phyloP scores from a whole-genome alignment of 2,113 vertebrate genomes.

The Mionectes macconnelli region DNA sequence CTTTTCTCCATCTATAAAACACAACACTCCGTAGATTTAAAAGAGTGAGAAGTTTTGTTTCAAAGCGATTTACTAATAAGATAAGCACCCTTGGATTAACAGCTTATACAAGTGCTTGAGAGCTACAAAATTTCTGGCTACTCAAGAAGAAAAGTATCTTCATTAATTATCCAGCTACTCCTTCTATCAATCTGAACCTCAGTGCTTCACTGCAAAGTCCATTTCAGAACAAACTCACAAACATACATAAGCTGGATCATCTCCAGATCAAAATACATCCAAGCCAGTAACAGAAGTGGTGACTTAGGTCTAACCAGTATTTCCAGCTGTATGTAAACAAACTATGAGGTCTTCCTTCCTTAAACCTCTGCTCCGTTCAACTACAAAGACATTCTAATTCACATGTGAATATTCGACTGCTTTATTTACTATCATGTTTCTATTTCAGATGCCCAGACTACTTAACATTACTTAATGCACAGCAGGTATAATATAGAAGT shows the following conservation, averaged over 20 bases:
- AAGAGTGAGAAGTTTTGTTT: not conserved
- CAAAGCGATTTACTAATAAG: not conserved
- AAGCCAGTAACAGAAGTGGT: not conserved
- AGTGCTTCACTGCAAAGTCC: not conserved
- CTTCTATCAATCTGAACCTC: not conserved
- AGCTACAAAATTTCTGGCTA: not conserved
- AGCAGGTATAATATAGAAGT: not conserved
- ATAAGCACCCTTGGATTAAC: not conserved
- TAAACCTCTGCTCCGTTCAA: not conserved
- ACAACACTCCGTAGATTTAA: rapidly evolving
- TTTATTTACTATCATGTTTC: not conserved
- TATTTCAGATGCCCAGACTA: not conserved
- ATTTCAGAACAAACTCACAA: not conserved
- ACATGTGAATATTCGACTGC: not conserved
- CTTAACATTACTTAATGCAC: not conserved
- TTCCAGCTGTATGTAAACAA: not conserved
- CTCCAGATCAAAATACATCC: not conserved
- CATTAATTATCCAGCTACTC: not conserved
- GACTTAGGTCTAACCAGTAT: not conserved
- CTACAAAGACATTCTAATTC: not conserved
- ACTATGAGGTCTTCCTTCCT: not conserved
- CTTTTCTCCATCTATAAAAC: not conserved
- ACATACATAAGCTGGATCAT: rapidly evolving
- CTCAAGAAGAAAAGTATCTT: not conserved
- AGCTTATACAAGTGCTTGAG: not conserved